A percentile compares a stretch with the other conserved stretches of the same genome.
These are phyloP conservation scores for Ichneumon xanthorius DNA, from an alignment of 2,888 invertebrate genomes.

Conservation along the genomic window DNA sequence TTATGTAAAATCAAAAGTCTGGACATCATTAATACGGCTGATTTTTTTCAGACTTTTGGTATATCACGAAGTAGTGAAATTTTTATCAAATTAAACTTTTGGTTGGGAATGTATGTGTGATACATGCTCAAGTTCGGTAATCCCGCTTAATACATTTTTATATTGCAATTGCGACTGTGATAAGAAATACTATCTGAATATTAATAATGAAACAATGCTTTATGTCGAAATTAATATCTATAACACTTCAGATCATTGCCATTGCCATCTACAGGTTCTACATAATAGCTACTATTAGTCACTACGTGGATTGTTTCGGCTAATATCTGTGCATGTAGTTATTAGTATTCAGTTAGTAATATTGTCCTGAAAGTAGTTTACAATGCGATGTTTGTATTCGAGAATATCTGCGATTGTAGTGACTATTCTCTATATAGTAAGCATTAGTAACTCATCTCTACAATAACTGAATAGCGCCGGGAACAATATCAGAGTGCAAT, in stretches of 20 bases:
- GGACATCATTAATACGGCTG: no score
- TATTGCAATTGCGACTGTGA: neutral
- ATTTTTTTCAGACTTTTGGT: no score
- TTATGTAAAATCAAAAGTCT: no score
- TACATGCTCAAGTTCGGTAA: no score
- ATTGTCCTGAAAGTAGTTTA: constrained; percentile 2
- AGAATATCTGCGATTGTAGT: no score
- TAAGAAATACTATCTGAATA: constrained; percentile 21
- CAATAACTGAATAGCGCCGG: no score
- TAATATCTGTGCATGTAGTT: constrained; percentile 19
- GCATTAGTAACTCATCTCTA: no score
- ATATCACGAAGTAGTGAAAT: no score
- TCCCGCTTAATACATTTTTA: neutral
- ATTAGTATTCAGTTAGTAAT: constrained; percentile 15
- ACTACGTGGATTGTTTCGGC: neutral
- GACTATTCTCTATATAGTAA: no score
- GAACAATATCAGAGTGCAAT: no score
- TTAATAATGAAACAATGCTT: constrained; percentile 12
- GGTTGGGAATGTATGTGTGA: no score
- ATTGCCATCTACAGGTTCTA: constrained; percentile 16
- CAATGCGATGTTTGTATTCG: neutral
- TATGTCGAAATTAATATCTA: constrained; percentile 9
- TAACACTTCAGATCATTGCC: constrained; percentile 7
- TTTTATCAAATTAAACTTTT: no score
- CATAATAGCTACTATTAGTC: constrained; percentile 6